Evolutionary conservation across 2,113 vertebrate species (phyloP).

Genomic region (Python bivittatus): DNA sequence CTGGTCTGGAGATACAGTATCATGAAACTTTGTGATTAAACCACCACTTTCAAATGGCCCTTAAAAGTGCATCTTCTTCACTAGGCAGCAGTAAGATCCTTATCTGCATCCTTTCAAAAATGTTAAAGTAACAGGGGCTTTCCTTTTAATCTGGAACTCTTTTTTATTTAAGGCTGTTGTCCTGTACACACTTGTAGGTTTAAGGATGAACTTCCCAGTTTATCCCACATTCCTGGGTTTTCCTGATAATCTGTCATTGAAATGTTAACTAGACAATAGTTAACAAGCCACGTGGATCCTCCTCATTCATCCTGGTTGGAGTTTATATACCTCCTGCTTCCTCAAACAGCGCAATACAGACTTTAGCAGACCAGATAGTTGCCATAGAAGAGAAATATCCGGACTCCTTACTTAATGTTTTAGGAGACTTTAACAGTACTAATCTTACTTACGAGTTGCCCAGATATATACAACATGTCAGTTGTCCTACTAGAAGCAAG

Average conservation of each 20-base stretch:
- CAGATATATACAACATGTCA: no score
- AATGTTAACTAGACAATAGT: background rate
- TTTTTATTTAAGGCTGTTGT: background rate
- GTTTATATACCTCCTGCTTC: no score
- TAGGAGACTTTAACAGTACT: no score
- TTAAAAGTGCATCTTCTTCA: background rate
- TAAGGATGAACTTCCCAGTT: background rate
- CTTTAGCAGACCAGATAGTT: no score
- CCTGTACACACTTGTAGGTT: background rate
- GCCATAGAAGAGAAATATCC: no score
- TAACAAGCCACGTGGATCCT: no score
- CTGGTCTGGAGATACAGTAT: background rate
- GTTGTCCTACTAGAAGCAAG: no score
- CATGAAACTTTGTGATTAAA: background rate
- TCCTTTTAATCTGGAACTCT: background rate
- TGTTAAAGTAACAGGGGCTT: background rate
- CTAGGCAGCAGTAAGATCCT: background rate
- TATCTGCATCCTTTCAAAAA: background rate
- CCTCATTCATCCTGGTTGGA: no score
- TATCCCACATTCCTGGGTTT: background rate
- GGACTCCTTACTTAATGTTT: no score
- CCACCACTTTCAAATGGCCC: background rate
- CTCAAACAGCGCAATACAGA: no score
- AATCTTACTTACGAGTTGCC: no score
- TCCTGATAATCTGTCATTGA: background rate